phyloP scores from a whole-genome alignment of 2,888 invertebrate genomes.

The Eupithecia tripunctaria region DNA sequence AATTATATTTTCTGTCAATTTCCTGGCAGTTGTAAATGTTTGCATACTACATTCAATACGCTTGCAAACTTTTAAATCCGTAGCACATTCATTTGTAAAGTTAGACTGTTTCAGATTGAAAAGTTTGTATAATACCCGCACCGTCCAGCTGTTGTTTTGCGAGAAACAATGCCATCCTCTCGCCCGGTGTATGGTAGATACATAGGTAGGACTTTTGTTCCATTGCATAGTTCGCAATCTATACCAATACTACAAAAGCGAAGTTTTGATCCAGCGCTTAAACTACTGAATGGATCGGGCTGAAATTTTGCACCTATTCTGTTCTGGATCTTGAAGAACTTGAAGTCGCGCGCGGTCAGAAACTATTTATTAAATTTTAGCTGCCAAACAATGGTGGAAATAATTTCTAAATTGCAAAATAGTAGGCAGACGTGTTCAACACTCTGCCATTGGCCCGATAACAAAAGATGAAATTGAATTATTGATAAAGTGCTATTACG shows the following conservation, averaged over 20 bases:
- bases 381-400: no score
- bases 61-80: background rate
- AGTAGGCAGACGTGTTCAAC: no score
- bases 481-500: no score
- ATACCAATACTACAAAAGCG: background rate
- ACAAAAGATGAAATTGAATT: no score
- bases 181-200: no score
- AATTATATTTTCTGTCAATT: background rate
- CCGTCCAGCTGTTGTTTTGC: background rate
- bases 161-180: background rate
- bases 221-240: background rate
- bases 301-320: no score
- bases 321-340: background rate
- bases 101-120: constrained; percentile 11
- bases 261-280: background rate
- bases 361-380: background rate
- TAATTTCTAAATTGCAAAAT: no score
- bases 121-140: constrained; percentile 15
- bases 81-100: background rate
- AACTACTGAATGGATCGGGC: background rate
- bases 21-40: constrained; percentile 23
- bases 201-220: background rate
- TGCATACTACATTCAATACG: constrained; percentile 16
- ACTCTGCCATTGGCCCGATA: no score
- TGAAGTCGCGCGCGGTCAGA: no score